phyloP scores from a whole-genome alignment of 2,888 invertebrate species.

The Melinaea marsaeus region DNA sequence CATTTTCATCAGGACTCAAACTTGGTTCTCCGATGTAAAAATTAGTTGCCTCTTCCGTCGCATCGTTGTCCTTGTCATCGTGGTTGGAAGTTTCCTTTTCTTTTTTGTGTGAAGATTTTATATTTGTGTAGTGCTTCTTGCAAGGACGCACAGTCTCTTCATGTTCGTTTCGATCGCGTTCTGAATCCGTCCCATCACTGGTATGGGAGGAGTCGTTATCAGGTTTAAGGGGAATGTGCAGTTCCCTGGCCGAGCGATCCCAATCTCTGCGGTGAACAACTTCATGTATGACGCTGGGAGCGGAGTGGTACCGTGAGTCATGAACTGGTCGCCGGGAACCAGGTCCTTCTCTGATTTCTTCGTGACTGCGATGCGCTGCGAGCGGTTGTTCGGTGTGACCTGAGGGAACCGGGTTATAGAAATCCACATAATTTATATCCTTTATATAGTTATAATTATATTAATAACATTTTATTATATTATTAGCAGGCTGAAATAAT shows the following conservation, averaged over 20 bases:
- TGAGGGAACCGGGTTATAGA: constrained; percentile 24
- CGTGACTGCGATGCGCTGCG: constrained; percentile 63
- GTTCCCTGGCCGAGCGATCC: constrained; percentile 62
- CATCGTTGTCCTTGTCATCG: constrained; percentile 61
- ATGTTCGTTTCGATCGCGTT: constrained; percentile 11
- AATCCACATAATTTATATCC: too few species aligned
- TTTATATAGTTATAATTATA: too few species aligned
- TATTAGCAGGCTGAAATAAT: too few species aligned
- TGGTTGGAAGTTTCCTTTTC: constrained; percentile 39
- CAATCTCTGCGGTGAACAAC: constrained; percentile 66
- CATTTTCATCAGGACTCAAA: constrained; percentile 14
- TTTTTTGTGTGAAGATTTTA: constrained; percentile 56
- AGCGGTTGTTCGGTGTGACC: constrained; percentile 53
- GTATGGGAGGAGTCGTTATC: constrained; percentile 38
- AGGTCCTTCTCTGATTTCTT: constrained; percentile 55
- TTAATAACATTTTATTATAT: too few species aligned
- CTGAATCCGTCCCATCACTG: constrained; percentile 37
- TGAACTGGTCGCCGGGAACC: constrained; percentile 34
- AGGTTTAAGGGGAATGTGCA: constrained; percentile 51
- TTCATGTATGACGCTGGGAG: constrained; percentile 68
- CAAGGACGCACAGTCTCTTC: constrained; percentile 40
- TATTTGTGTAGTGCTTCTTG: constrained; percentile 67
- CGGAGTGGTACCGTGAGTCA: constrained; percentile 62
- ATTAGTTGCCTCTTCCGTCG: constrained; percentile 46
- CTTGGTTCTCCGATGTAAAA: constrained; percentile 59